Evolutionary conservation across 2,888 invertebrate species (phyloP).

Genomic region (Aproaerema taeniolella): DNA sequence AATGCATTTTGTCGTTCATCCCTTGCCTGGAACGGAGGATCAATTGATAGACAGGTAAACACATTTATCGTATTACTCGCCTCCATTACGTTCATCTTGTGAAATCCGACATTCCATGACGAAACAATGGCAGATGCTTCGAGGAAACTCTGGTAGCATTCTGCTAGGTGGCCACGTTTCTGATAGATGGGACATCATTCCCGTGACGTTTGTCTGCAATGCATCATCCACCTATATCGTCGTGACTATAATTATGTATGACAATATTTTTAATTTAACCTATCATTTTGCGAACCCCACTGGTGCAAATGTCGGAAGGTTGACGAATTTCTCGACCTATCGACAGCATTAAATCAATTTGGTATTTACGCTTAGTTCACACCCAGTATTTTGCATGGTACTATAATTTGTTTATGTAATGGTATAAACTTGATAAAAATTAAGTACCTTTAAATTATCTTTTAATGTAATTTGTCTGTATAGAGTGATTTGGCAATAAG

Average conservation of each 20-base stretch:
- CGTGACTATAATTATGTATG: too few relatives aligned
- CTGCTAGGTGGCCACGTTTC: constrained; percentile 15
- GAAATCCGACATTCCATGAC: constrained; percentile 36
- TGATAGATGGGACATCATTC: constrained; percentile 1
- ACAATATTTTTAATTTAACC: too few relatives aligned
- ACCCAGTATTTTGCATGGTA: background rate
- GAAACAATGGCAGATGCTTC: background rate
- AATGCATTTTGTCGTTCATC: constrained; percentile 97
- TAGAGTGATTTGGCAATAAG: too few relatives aligned
- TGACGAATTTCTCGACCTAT: background rate
- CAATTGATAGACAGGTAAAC: constrained; percentile 96
- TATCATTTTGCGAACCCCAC: constrained; percentile 32
- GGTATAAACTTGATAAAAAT: too few relatives aligned
- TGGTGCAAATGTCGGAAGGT: constrained; percentile 10
- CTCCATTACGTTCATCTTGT: constrained; percentile 60
- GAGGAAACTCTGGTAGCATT: too few relatives aligned
- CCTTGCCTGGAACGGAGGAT: constrained; percentile 96
- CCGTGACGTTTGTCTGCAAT: constrained; percentile 9
- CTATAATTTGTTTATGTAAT: background rate
- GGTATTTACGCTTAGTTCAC: background rate
- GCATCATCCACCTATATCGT: constrained; percentile 4
- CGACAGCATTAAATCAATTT: constrained; percentile 3
- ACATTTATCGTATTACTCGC: constrained; percentile 45
- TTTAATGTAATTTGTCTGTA: too few relatives aligned
- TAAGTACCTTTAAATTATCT: too few relatives aligned